Percentiles rank a stretch among this genome's conserved stretches.
Evolutionary conservation across 1,140 invertebrate genomes (phyloP).

Genomic region (Aphaenogaster floridana): DNA sequence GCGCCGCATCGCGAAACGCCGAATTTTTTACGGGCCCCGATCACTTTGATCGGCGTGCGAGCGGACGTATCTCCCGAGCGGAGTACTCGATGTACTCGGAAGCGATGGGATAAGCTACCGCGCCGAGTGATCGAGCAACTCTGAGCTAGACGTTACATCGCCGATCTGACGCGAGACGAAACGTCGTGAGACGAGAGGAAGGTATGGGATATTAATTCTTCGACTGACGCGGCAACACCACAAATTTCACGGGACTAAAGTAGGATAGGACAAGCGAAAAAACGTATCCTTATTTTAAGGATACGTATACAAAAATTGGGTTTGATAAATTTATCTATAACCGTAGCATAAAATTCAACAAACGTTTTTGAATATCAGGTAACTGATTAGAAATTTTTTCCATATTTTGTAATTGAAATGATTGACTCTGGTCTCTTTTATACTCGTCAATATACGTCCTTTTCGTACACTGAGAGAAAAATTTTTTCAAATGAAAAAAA

Average conservation of each 20-base stretch:
- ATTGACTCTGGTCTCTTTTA: not conserved
- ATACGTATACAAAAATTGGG: not conserved
- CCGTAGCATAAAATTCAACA: not conserved
- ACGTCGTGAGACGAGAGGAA: not conserved
- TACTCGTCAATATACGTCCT: not conserved
- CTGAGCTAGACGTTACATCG: constrained; percentile 6
- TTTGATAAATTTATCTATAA: not conserved
- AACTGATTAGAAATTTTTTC: not conserved
- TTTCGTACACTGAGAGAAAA: too few species aligned
- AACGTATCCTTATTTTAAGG: not conserved
- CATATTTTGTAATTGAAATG: not conserved
- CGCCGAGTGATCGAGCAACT: not conserved
- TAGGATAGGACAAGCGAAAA: not conserved
- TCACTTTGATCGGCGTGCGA: constrained; percentile 40
- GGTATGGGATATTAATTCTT: not conserved
- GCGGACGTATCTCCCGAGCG: not conserved
- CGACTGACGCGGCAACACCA: not conserved
- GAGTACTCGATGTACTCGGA: not conserved
- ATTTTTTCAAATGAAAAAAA: too few species aligned
- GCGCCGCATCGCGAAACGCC: constrained; percentile 17
- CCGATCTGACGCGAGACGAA: constrained; percentile 11
- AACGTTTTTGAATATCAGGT: not conserved
- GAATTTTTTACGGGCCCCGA: constrained; percentile 39
- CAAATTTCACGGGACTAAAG: not conserved
- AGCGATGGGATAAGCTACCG: constrained; percentile 25